Conservation (phyloP, 1,140 invertebrate species). For the Notospermus geniculatus region DNA sequence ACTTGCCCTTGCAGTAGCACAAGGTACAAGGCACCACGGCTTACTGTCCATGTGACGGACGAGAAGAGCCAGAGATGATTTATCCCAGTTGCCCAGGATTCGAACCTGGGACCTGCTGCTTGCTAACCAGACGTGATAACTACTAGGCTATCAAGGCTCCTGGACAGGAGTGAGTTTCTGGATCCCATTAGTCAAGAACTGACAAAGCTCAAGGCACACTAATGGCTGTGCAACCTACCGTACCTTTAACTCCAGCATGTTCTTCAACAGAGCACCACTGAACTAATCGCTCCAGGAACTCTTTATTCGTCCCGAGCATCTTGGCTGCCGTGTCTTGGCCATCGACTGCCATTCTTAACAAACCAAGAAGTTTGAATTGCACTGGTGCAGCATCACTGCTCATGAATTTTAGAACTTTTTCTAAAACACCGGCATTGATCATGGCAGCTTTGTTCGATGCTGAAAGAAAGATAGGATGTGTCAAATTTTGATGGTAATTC, state of each 20-base stretch:
- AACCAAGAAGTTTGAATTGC: conserved; percentile 82
- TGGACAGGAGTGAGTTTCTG: too few species aligned
- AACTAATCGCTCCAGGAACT: conserved; percentile 67
- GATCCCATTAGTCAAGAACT: too few species aligned
- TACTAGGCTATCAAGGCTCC: too few species aligned
- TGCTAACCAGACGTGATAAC: too few species aligned
- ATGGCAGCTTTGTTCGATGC: conserved; percentile 71
- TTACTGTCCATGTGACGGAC: too few species aligned
- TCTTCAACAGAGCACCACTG: conserved; percentile 76
- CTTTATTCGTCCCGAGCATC: conserved; percentile 61
- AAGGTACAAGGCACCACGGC: too few species aligned
- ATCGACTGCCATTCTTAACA: conserved; percentile 80
- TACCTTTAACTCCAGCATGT: conserved; percentile 74
- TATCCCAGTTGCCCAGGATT: too few species aligned
- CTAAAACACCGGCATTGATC: conserved; percentile 68
- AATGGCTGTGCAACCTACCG: conserved; percentile 10
- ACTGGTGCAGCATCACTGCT: conserved; percentile 74
- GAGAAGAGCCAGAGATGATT: too few species aligned
- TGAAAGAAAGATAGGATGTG: conserved; percentile 25
- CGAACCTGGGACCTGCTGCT: too few species aligned
- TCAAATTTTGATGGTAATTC: background rate
- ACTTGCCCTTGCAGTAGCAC: too few species aligned
- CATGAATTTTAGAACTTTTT: conserved; percentile 70
- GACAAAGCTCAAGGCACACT: background rate
- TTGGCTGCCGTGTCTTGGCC: conserved; percentile 70